These are phyloP conservation scores for Rhagologus leucostigma DNA, from an alignment of 2,113 vertebrate genomes.

Conservation along the genomic window DNA sequence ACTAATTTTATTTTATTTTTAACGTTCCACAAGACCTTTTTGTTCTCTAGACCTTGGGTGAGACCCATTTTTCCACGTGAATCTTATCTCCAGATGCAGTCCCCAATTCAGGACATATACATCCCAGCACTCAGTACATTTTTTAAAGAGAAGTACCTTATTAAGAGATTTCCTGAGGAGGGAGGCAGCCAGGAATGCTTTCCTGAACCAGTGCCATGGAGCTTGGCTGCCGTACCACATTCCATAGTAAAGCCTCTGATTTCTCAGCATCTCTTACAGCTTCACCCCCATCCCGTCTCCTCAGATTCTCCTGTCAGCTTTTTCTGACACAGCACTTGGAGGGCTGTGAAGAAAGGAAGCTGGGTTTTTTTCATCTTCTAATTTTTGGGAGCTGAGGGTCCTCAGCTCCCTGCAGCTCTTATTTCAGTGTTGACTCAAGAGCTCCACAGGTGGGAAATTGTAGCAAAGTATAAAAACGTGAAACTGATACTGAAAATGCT, in stretches of 20 bases:
- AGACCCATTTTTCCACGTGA: background rate
- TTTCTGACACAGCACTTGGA: background rate
- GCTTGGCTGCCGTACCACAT: constrained; percentile 9
- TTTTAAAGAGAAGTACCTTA: background rate
- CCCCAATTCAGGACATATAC: background rate
- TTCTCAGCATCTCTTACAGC: background rate
- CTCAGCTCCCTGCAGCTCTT: background rate
- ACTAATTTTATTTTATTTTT: background rate
- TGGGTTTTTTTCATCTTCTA: background rate
- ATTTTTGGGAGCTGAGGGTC: background rate
- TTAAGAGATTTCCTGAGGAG: background rate
- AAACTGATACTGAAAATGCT: background rate
- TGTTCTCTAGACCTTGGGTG: background rate
- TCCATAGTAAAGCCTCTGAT: background rate
- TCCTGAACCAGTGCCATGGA: constrained; percentile 10
- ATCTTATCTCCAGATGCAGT: background rate
- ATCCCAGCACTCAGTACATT: background rate
- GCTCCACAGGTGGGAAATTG: background rate
- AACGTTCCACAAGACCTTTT: background rate
- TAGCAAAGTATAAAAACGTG: background rate
- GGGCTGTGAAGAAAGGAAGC: background rate
- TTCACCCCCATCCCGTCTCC: background rate
- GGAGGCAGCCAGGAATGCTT: constrained; percentile 5
- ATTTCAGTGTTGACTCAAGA: background rate
- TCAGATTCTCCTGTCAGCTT: background rate